phyloP scores from a whole-genome alignment of 2,113 vertebrate species.

The Euleptes europaea region DNA sequence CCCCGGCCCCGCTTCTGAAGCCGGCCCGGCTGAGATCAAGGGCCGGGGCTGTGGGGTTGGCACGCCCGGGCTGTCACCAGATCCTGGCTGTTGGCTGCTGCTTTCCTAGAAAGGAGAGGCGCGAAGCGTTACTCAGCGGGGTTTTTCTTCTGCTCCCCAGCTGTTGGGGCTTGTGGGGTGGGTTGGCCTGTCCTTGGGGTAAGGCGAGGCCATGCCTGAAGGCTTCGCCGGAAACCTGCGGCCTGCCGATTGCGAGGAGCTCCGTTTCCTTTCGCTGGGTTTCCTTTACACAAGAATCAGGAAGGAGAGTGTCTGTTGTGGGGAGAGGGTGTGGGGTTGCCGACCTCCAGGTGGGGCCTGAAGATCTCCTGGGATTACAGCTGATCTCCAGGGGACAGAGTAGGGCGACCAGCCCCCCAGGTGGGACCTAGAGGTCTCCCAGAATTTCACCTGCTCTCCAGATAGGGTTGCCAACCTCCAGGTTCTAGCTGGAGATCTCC shows the following conservation, averaged over 20 bases:
- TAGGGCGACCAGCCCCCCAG: too few species aligned
- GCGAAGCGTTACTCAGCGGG: neutral
- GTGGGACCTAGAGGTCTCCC: too few species aligned
- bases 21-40: accelerated
- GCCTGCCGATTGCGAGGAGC: neutral
- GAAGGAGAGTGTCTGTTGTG: too few species aligned
- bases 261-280: too few species aligned
- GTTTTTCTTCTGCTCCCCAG: neutral
- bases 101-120: neutral
- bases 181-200: neutral
- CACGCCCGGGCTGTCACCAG: neutral
- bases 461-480: too few species aligned
- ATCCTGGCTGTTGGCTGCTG: accelerated
- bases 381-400: too few species aligned
- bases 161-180: neutral
- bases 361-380: too few species aligned
- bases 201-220: neutral
- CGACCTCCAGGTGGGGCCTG: too few species aligned
- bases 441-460: too few species aligned
- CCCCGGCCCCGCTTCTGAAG: accelerated
- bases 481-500: too few species aligned
- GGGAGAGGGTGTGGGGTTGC: too few species aligned
- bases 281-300: too few species aligned
- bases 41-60: neutral
- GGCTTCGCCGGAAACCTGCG: neutral